Evolutionary conservation across 2,888 invertebrate genomes (phyloP), one percentile per base, ranked within the genome.

Genomic region (Proisotoma minuta): DNA sequence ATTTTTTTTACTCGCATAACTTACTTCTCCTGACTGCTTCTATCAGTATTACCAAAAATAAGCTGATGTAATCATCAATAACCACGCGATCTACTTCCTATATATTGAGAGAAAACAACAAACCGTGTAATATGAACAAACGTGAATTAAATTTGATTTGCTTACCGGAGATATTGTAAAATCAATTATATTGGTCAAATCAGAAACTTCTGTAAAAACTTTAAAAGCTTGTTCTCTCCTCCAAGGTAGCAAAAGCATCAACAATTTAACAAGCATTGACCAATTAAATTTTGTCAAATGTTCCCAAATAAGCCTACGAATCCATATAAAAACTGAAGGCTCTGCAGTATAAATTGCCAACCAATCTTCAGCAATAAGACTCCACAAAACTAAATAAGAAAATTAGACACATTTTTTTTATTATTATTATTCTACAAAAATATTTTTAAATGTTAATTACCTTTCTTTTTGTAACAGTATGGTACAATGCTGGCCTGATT

Each of bases 181-280:
- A 53, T 72, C 72, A 59, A 70, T 73, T 8, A 70, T 64, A 51
- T 69, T 66, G 1, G 65, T 57, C 2, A 65, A 59, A 57, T 71
- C 68, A 0, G 71, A 61, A 29, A 62, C 65, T 22, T 66, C 63
- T 22, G 62, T 68, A 49, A 68, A 68, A 27, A 73, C 63, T 39
- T 72, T 73, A 18, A 64, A 52, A 15, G 66, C 69, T 1, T 72
- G 65, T 53, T 73, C 73, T 52, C 70, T 62, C 39, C 73, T 56
- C 73, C 73, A 73, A 1, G 73, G 73, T 28, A 71, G 54, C 4
- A 73, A 49, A 8, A 58, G 34, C 23, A 59, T 24, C 2, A 68
- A 39, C n/a, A 72, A 49, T 22, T 54, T 49, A 15, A 56, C 22
- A 2, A 73, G 59, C 15, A 65, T 62, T 8, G 47, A 43, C 0